Evolutionary conservation across 2,888 invertebrate species (phyloP), one percentile per base, ranked within the genome.

Genomic region (Orgyia antiqua): DNA sequence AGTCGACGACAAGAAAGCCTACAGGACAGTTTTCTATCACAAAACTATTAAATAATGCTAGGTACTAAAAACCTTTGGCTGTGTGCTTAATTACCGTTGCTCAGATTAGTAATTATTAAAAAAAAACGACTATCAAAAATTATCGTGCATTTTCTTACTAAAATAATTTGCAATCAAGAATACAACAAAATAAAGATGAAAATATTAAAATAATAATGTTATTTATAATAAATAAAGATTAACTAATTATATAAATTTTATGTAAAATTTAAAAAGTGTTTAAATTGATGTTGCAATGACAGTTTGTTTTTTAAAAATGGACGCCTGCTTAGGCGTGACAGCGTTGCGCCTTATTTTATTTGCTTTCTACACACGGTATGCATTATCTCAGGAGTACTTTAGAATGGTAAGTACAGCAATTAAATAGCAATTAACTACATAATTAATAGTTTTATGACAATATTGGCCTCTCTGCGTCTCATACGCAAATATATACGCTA

Each of bases 1-100:
- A n/a, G 84, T 83, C 72, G 62, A 60, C 70, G 70, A 76, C 79
- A 80, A 82, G 83, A 79, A 76, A 74, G 53, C 51, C 58, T 44
- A 43, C 60, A 60, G 68, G 68, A 72, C 71, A 77, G 76, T 73
- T 74, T 73, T 67, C 66, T 64, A 66, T 41, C 59, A 34, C 59
- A 34, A 38, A 47, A 39, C 13, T 29, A 45, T 45, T 15, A 4
- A n/a, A n/a, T n/a, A 36, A 39, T 36, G 31, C n/a, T 3, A 20
- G 40, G 25, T 30, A 31, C 27, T 25, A 27, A 42, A 47, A 45
- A 42, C 10, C 31, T 15, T 40, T 26, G 33, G 25, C 42, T 41
- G 38, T 41, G 40, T 45, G 26, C 30, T 31, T n/a, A 20, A 7
- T 27, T 38, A 45, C 27, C 38, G 7, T 39, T 35, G 31, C 23